phyloP scores from a whole-genome alignment of 2,113 vertebrate genomes.

The Mus pahari region DNA sequence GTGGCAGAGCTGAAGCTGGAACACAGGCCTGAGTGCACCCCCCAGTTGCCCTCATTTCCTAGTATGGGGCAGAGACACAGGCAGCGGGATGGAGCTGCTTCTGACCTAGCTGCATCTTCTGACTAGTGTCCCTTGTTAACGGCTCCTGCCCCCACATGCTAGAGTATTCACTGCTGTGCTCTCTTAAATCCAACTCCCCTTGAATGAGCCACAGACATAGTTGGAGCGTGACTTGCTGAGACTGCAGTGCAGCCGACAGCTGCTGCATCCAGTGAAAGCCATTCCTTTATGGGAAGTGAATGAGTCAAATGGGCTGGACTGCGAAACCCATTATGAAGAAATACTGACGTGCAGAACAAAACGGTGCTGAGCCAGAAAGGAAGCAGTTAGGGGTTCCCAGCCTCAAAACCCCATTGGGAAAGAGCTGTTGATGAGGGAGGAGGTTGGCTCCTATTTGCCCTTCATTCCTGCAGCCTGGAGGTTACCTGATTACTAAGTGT shows the following conservation, averaged over 20 bases:
- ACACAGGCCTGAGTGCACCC: background rate
- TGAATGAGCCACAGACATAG: conserved; percentile 76
- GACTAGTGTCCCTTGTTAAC: conserved; percentile 52
- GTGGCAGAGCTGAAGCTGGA: background rate
- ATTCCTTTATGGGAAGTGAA: conserved; percentile 67
- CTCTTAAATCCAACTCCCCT: conserved; percentile 70
- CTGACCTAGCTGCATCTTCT: conserved; percentile 56
- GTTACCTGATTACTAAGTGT: conserved; percentile 47
- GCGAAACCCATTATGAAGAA: conserved; percentile 79
- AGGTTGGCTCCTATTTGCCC: background rate
- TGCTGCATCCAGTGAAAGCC: conserved; percentile 73
- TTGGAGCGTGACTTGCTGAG: conserved; percentile 79
- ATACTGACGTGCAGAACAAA: conserved; percentile 69
- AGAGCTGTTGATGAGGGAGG: conserved; percentile 11
- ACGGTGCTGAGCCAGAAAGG: conserved; percentile 71
- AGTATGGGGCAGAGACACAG: background rate
- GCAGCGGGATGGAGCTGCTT: background rate
- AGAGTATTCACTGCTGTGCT: conserved; percentile 68
- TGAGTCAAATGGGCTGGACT: conserved; percentile 82
- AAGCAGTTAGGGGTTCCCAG: conserved; percentile 25
- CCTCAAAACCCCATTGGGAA: conserved; percentile 46
- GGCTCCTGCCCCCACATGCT: conserved; percentile 60
- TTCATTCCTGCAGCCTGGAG: background rate
- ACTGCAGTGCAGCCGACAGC: conserved; percentile 69
- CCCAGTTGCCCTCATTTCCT: background rate